A percentile compares a stretch with the other conserved stretches of the same genome.
Evolutionary conservation across 2,888 invertebrate genomes (phyloP).

Genomic region (Willowsia nigromaculata): DNA sequence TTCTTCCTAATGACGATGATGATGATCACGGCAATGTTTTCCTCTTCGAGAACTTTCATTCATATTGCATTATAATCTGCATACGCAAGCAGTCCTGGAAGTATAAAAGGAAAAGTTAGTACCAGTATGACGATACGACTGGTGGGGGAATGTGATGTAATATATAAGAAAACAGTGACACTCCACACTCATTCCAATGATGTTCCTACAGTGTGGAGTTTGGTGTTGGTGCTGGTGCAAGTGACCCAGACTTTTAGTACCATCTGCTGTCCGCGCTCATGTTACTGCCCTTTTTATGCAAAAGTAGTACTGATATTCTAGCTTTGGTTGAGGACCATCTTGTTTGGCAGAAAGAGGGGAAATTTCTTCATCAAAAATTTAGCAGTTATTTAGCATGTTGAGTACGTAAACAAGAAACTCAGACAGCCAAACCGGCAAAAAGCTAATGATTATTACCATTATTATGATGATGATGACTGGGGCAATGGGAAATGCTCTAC

Average conservation of each 20-base stretch:
- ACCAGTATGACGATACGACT: neutral
- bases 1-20: constrained; percentile 66
- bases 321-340: neutral
- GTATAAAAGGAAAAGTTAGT: neutral
- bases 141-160: neutral
- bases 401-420: neutral
- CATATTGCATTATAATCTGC: constrained; percentile 49
- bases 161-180: neutral
- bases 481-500: constrained; percentile 42
- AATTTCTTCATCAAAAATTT: constrained; percentile 31
- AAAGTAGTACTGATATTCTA: neutral
- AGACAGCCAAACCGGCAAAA: neutral
- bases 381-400: neutral
- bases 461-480: constrained; percentile 43
- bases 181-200: neutral
- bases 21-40: constrained; percentile 34
- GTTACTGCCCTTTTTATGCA: constrained; percentile 19
- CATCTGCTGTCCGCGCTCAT: constrained; percentile 26
- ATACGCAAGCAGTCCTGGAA: neutral
- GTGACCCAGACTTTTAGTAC: constrained; percentile 52
- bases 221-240: neutral
- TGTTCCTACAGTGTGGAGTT: neutral
- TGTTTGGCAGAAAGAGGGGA: constrained; percentile 17
- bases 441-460: constrained; percentile 60
- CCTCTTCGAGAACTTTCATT: constrained; percentile 25